phyloP scores from a whole-genome alignment of 2,888 invertebrate species.

The Bombyx huttoni region DNA sequence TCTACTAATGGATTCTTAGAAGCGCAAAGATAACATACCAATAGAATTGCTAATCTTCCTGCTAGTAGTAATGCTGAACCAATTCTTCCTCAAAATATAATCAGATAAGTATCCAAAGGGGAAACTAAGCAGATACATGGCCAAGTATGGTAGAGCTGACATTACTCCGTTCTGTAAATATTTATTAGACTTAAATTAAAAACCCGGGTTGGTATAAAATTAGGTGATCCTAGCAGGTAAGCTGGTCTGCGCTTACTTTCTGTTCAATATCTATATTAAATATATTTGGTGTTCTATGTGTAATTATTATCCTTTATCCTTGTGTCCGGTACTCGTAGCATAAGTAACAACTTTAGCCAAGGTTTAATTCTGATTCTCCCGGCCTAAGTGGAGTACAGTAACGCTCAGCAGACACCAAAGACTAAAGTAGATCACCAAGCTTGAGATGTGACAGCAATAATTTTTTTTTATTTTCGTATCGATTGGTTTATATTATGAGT shows the following conservation, averaged over 20 bases:
- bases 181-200: not conserved
- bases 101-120: conserved; percentile 57
- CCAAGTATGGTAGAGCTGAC: conserved; percentile 78
- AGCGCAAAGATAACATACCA: conserved; percentile 11
- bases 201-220: not conserved
- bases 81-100: conserved; percentile 53
- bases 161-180: conserved; percentile 71
- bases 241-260: not conserved
- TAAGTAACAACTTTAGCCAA: too few relatives aligned
- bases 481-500: not conserved
- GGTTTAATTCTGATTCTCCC: too few relatives aligned
- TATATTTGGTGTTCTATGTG: too few relatives aligned
- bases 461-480: not conserved
- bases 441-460: not conserved
- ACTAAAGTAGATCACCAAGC: not conserved
- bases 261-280: too few relatives aligned
- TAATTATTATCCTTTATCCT: too few relatives aligned
- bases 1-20: not conserved
- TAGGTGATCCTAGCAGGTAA: not conserved
- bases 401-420: too few relatives aligned
- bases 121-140: conserved; percentile 73
- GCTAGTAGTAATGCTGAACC: conserved; percentile 52
- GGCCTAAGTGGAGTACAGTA: too few relatives aligned
- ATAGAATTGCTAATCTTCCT: conserved; percentile 37
- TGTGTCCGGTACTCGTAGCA: too few relatives aligned